phyloP scores from a whole-genome alignment of 2,113 vertebrate species.

The Neotoma lepida region DNA sequence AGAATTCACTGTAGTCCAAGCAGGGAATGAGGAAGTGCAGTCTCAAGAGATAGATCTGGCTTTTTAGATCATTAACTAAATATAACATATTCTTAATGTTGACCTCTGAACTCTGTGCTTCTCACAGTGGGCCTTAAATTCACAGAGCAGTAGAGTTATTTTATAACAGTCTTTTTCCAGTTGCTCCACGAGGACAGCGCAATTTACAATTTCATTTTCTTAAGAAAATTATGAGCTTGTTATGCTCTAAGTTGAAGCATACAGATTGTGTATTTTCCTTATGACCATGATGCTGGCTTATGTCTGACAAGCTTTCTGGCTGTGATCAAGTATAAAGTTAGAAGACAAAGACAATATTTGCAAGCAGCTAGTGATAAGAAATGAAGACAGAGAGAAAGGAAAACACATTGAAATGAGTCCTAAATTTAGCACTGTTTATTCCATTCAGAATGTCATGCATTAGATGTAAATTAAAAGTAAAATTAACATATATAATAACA shows the following conservation, averaged over 20 bases:
- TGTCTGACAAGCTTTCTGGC: not conserved
- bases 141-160: constrained; percentile 54
- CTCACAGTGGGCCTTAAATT: constrained; percentile 54
- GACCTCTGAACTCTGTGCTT: constrained; percentile 14
- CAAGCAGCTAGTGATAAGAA: not conserved
- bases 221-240: constrained; percentile 62
- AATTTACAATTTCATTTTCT: constrained; percentile 49
- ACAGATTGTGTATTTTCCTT: not conserved
- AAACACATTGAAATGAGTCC: not conserved
- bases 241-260: not conserved
- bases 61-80: constrained; percentile 52
- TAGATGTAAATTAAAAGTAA: not conserved
- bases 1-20: constrained; percentile 71
- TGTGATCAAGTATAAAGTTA: not conserved
- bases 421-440: not conserved
- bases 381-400: not conserved
- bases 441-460: not conserved
- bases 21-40: not conserved
- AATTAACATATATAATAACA: constrained; percentile 25
- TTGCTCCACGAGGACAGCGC: not conserved
- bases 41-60: constrained; percentile 26
- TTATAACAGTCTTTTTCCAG: constrained; percentile 54
- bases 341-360: not conserved
- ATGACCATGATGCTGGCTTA: not conserved
- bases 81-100: not conserved